phyloP scores from a whole-genome alignment of 2,113 vertebrate genomes.

The Semnopithecus entellus region DNA sequence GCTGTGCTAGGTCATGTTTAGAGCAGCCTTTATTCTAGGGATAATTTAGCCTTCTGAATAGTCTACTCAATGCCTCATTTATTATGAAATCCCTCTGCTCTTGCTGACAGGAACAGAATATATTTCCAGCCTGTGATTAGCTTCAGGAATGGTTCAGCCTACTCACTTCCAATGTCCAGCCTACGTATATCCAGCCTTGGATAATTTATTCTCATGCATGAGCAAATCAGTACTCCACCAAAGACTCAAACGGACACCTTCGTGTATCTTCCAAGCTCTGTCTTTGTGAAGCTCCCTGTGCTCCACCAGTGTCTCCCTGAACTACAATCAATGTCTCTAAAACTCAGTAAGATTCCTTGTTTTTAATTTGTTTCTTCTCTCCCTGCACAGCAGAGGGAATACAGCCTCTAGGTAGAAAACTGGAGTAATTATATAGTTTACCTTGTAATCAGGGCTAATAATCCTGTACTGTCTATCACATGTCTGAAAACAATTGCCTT shows the following conservation, averaged over 20 bases:
- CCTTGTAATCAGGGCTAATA: background rate
- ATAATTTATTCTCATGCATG: background rate
- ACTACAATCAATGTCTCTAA: background rate
- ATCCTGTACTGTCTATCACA: background rate
- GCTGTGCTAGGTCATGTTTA: background rate
- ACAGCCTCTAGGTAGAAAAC: background rate
- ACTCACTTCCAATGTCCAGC: background rate
- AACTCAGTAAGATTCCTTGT: background rate
- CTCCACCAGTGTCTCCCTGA: background rate
- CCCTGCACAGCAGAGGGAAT: too few species aligned
- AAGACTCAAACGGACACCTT: background rate
- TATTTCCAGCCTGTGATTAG: background rate
- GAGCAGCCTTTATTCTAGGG: background rate
- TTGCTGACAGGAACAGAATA: background rate
- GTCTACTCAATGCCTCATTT: background rate
- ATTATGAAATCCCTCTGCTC: background rate
- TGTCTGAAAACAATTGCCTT: background rate
- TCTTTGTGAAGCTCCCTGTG: background rate
- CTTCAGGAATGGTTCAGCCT: background rate
- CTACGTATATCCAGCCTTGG: background rate
- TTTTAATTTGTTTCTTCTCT: background rate
- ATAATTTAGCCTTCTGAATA: background rate
- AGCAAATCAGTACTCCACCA: background rate
- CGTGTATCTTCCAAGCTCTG: background rate
- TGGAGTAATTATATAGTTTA: background rate